A percentile compares a stretch with the other conserved stretches of the same genome.
phyloP scores from a whole-genome alignment of 1,140 invertebrate genomes.

The Drosophila willistoni region DNA sequence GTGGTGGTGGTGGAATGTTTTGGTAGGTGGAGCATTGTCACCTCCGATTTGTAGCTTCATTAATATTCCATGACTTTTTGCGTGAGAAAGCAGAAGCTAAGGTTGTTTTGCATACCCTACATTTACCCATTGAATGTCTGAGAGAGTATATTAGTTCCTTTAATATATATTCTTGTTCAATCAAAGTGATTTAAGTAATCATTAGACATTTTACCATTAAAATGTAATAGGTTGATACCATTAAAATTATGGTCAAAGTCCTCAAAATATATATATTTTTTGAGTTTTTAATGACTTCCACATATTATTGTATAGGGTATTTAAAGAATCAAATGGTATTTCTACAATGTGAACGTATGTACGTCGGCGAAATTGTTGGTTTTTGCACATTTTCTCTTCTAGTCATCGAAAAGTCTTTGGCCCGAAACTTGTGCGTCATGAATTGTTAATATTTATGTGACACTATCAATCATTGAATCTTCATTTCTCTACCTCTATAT shows the following conservation, averaged over 20 bases:
- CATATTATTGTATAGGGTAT: constrained; percentile 4
- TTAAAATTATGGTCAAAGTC: no score
- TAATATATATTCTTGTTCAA: constrained; percentile 19
- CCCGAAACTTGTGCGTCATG: constrained; percentile 59
- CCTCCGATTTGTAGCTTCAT: constrained; percentile 47
- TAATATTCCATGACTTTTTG: constrained; percentile 71
- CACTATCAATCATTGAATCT: constrained; percentile 71
- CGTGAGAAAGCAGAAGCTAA: constrained; percentile 47
- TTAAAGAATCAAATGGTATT: not conserved
- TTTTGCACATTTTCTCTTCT: constrained; percentile 22
- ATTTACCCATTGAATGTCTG: not conserved
- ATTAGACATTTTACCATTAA: no score
- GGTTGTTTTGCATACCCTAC: constrained; percentile 17
- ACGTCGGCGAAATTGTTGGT: constrained; percentile 1
- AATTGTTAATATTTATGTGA: constrained; percentile 77
- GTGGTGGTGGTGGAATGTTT: not conserved
- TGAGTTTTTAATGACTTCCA: no score
- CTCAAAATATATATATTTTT: no score
- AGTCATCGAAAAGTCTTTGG: constrained; percentile 18
- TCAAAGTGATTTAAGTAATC: no score
- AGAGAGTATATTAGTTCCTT: not conserved
- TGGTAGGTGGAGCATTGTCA: constrained; percentile 30
- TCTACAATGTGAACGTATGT: not conserved
- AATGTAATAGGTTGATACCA: not conserved
- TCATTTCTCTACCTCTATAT: constrained; percentile 39